Conservation (phyloP, 2,113 vertebrate genomes). For the Merops nubicus region DNA sequence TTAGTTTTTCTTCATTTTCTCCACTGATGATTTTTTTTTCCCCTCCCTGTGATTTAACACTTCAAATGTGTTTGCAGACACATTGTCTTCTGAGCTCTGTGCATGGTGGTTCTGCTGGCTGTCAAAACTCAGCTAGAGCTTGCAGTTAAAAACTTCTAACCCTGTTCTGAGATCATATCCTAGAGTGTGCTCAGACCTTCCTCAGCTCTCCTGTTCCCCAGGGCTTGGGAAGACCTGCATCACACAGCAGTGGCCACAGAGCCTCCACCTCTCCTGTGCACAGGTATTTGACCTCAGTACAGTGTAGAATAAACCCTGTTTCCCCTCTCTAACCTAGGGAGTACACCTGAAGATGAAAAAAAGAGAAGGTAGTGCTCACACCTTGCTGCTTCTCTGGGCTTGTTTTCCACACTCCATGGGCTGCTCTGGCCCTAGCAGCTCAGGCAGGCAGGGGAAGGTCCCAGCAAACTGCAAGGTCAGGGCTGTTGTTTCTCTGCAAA, state of each 20-base stretch:
- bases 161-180: neutral
- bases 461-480: rapidly evolving
- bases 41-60: neutral
- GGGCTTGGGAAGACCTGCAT: neutral
- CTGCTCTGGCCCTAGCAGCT: neutral
- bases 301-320: neutral
- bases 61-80: neutral
- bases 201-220: neutral
- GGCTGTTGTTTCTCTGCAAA: neutral
- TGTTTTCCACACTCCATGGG: neutral
- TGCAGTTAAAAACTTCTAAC: neutral
- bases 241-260: neutral
- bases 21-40: neutral
- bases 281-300: neutral
- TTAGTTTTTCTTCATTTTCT: neutral
- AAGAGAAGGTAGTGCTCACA: neutral
- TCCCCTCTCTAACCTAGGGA: neutral
- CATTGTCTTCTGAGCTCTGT: neutral
- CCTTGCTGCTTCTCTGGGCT: neutral
- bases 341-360: neutral
- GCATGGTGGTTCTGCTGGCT: too few species aligned
- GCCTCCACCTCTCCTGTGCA: neutral
- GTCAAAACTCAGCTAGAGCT: neutral
- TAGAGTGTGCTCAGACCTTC: neutral
- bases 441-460: neutral